Conservation (phyloP, 2,797 vertebrate genomes). For the Chaenodraco wilsoni region DNA sequence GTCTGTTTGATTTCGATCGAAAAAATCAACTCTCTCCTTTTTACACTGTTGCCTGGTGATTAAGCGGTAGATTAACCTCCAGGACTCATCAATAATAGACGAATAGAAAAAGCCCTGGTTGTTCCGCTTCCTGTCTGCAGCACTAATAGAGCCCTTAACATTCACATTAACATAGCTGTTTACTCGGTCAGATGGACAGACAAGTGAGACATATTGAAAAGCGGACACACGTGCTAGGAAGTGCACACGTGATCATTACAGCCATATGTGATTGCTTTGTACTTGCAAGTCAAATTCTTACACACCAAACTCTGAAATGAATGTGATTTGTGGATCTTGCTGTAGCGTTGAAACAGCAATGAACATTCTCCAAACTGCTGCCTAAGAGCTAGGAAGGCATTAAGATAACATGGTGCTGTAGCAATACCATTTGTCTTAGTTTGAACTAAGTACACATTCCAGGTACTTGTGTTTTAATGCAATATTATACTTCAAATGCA, state of each 20-base stretch:
- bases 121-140: conserved; percentile 95
- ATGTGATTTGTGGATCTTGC: not conserved
- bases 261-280: not conserved
- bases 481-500: too few relatives aligned
- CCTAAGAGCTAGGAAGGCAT: not conserved
- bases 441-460: not conserved
- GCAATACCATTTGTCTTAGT: not conserved
- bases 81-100: conserved; percentile 94
- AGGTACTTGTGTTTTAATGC: too few relatives aligned
- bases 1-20: conserved; percentile 33
- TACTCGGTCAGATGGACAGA: conserved; percentile 63
- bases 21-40: conserved; percentile 42
- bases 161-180: conserved; percentile 79
- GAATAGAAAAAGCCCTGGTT: conserved; percentile 90
- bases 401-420: not conserved
- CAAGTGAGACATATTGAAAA: conserved; percentile 44
- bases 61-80: conserved; percentile 98
- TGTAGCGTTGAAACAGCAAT: not conserved
- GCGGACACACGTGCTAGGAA: not conserved
- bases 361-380: not conserved
- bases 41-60: conserved; percentile 87
- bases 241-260: not conserved
- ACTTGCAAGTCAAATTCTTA: not conserved
- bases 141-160: conserved; percentile 93
- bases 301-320: not conserved